Base-by-base conservation (phyloP, 1,140 invertebrate genomes). In the Oppia nitens region DNA sequence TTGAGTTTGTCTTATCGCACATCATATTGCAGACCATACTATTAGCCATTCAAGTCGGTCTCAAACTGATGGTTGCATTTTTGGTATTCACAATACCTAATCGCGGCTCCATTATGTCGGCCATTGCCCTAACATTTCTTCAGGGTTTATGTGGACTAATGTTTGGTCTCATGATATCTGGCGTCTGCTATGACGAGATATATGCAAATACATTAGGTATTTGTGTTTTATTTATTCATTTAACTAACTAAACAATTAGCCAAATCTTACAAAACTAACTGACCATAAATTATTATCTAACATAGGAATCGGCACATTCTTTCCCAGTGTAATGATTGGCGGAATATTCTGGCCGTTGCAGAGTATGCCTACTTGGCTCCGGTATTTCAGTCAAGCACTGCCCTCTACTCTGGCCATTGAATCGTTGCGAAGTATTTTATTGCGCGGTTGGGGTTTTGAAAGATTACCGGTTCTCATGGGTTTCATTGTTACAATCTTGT, bases 321-420 rank as follows among this genome's bases (percentile, higher is more conserved):
- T 94, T 61, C 90, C 90, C 0, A 88, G 88, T 66, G 80, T 95
- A 12, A 79, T 92, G 74, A 70, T 92, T 20, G 59, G 70, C 86
- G 87, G 87, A 63, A 79, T 85, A n/a, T 75, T 93, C n/a, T 94
- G 89, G 89, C 89, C 89, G 0, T 61, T 88, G 17, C 85, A 93
- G 77, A 81, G 89, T 32, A 95, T 95, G 85, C 90, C 90, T 1
- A 77, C 77, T 50, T 76, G 84, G 50, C 72, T 95, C 4, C 78
- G 82, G 62, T 84, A 86, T 67, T 78, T 95, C 28, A 85, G 87
- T 2, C 79, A 84, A 48, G 80, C 83, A 64, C 76, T 95, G 47
- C 92, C 92, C 0, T 74, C 94, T 47, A 97, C 91, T 0, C 78
- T 91, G 67, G 86, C 89, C 2, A 91, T 88, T 21, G 87, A 90